Percentiles rank a stretch among this genome's conserved stretches.
Evolutionary conservation across 2,888 invertebrate genomes (phyloP).

Genomic region (Ectropis crepuscularia): DNA sequence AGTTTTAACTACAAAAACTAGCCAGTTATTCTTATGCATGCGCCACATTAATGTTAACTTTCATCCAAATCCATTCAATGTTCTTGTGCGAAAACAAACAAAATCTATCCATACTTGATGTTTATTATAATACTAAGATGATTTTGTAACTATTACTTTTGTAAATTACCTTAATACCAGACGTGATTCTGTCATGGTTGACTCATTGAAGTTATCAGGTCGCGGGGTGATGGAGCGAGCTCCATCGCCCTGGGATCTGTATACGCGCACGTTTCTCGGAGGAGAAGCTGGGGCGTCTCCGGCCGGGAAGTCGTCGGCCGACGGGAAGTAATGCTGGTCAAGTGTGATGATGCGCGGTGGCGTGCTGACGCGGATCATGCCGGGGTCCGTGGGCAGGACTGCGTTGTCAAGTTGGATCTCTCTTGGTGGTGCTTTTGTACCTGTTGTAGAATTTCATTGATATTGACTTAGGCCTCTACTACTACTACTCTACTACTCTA

Average conservation of each 20-base stretch:
- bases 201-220: constrained; percentile 74
- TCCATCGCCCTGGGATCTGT: constrained; percentile 73
- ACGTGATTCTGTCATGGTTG: constrained; percentile 78
- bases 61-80: too few relatives aligned
- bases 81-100: too few relatives aligned
- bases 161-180: constrained; percentile 69
- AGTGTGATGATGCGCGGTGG: constrained; percentile 95
- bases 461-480: too few relatives aligned
- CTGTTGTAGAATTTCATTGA: constrained; percentile 62
- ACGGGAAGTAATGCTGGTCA: constrained; percentile 93
- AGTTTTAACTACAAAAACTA: too few relatives aligned
- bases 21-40: too few relatives aligned
- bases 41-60: too few relatives aligned
- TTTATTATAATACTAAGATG: too few relatives aligned
- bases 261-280: constrained; percentile 63
- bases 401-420: constrained; percentile 95
- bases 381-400: constrained; percentile 88
- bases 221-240: constrained; percentile 69
- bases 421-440: constrained; percentile 93
- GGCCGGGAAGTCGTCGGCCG: constrained; percentile 52
- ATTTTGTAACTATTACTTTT: too few relatives aligned
- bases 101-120: too few relatives aligned
- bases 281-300: constrained; percentile 65
- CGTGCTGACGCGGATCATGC: constrained; percentile 92
- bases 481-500: too few relatives aligned